A percentile compares a stretch with the other conserved stretches of the same genome.
Evolutionary conservation across 2,888 invertebrate species (phyloP).

Genomic region (Formica aserva): DNA sequence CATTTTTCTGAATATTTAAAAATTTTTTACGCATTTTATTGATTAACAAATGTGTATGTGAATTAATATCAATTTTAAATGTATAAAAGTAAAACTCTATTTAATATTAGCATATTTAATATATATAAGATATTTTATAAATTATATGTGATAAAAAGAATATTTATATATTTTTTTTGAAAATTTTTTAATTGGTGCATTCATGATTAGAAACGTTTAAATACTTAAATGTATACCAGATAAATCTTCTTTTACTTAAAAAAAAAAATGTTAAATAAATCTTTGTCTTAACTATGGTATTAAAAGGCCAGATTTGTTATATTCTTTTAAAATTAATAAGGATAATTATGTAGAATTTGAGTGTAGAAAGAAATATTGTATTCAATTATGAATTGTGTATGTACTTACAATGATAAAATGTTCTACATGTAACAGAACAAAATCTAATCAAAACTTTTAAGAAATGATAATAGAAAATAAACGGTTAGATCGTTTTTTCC

Average conservation of each 20-base stretch:
- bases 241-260: not conserved
- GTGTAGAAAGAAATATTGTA: not conserved
- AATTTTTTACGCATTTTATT: not conserved
- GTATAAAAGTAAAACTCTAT: not conserved
- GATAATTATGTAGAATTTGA: no score
- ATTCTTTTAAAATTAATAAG: no score
- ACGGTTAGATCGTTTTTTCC: not conserved
- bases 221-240: not conserved
- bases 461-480: not conserved
- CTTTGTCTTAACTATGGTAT: no score
- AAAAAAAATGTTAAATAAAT: not conserved
- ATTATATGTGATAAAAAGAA: not conserved
- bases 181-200: not conserved
- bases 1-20: not conserved
- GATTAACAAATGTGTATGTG: not conserved
- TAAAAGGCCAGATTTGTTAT: no score
- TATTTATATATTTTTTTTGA: not conserved
- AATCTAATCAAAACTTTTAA: slow-evolving; percentile 7
- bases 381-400: not conserved
- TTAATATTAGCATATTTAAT: not conserved
- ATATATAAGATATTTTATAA: not conserved
- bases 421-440: not conserved
- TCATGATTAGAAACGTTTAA: not conserved
- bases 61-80: not conserved
- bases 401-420: not conserved